Evolutionary conservation across 1,140 invertebrate genomes (phyloP).

Genomic region (Drosophila rufa): DNA sequence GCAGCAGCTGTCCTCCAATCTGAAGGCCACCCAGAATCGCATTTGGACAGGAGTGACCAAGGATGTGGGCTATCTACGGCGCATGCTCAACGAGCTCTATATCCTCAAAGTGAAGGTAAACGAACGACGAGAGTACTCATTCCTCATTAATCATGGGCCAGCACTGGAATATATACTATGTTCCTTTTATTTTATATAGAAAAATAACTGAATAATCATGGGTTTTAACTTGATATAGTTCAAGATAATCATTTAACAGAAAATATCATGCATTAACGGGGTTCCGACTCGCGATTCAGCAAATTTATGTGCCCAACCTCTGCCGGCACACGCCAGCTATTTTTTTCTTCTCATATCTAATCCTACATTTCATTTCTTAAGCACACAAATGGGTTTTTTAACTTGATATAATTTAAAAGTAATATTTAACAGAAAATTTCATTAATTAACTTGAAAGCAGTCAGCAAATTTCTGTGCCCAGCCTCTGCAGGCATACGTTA

Average conservation of each 20-base stretch:
- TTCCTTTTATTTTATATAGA: neutral
- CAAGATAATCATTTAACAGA: too few species aligned
- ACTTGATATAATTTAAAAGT: too few species aligned
- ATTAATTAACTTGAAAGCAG: too few species aligned
- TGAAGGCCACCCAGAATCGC: slow-evolving; percentile 91
- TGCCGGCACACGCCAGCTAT: too few species aligned
- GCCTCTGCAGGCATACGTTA: too few species aligned
- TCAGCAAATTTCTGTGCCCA: too few species aligned
- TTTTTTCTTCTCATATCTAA: too few species aligned
- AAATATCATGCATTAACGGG: neutral
- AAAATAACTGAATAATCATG: neutral
- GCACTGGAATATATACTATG: slow-evolving; percentile 15
- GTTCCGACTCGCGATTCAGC: too few species aligned
- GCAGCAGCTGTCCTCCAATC: slow-evolving; percentile 90
- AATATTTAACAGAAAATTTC: too few species aligned
- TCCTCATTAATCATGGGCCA: slow-evolving; percentile 20
- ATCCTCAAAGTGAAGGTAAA: slow-evolving; percentile 91
- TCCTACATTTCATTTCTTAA: too few species aligned
- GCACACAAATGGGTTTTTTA: too few species aligned
- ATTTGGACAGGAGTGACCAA: slow-evolving; percentile 92
- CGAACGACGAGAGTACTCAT: neutral
- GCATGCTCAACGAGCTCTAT: slow-evolving; percentile 92
- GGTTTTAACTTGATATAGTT: neutral
- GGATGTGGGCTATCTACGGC: slow-evolving; percentile 90
- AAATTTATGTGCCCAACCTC: too few species aligned